Conservation (phyloP, 2,113 vertebrate species). For the Ivindomyrus marchei region DNA sequence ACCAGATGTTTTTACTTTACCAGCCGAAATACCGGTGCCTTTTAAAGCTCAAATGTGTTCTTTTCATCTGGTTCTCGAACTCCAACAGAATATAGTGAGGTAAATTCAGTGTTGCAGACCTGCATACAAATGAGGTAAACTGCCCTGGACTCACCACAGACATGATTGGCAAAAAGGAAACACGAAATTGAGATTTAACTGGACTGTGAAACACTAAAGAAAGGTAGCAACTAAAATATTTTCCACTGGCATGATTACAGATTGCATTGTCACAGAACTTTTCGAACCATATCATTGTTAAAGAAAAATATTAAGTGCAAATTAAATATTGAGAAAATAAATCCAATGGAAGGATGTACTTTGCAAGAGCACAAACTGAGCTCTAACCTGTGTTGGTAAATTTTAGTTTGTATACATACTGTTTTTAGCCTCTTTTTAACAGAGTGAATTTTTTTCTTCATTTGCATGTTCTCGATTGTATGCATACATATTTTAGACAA, state of each 20-base stretch:
- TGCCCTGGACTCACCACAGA: background rate
- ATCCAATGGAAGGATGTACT: conserved; percentile 66
- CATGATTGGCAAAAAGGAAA: background rate
- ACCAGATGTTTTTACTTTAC: conserved; percentile 37
- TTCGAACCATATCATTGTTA: conserved; percentile 57
- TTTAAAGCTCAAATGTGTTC: conserved; percentile 41
- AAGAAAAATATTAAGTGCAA: conserved; percentile 69
- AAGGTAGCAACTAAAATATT: conserved; percentile 34
- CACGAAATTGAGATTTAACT: background rate
- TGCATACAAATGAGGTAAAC: background rate
- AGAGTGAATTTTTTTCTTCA: conserved; percentile 55
- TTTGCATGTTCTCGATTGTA: conserved; percentile 99
- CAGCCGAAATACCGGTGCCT: conserved; percentile 48
- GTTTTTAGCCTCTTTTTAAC: conserved; percentile 81
- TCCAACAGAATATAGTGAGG: background rate
- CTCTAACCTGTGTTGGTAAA: conserved; percentile 81
- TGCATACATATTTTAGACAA: conserved; percentile 99
- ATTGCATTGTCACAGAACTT: conserved; percentile 48
- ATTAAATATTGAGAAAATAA: conserved; percentile 79
- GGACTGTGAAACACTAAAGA: conserved; percentile 24
- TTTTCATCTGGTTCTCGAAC: conserved; percentile 24
- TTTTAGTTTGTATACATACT: conserved; percentile 99
- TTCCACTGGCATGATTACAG: conserved; percentile 54
- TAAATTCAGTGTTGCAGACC: background rate
- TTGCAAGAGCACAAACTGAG: conserved; percentile 81